Evolutionary conservation across 2,113 vertebrate species (phyloP), one percentile per base, ranked within the genome.

Genomic region (Pomatorhinus ruficollis): DNA sequence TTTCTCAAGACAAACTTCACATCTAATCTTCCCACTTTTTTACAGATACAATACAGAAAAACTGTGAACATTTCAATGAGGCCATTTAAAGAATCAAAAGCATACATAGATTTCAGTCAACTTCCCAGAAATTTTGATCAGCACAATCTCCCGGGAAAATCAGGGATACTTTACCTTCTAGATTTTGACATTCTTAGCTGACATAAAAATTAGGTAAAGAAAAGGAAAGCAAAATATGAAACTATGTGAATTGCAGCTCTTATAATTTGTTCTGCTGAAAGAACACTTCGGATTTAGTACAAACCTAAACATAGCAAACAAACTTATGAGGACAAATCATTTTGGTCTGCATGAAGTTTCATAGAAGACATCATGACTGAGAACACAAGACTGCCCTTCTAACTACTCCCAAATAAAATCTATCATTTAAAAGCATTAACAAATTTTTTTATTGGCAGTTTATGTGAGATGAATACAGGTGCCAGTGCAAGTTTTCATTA

Each of bases 71-170:
- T 74, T 87, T 91, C 44, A 89, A 64, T n/a, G 37, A 72, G 49
- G 40, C 64, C 93, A 84, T 76, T 96, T 91, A 79, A 90, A 84
- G 83, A 81, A 84, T 35, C 49, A 45, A 92, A 94, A 83, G 30
- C 64, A 83, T 71, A 64, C 24, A 81, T 60, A 65, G 15, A 37
- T 88, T 88, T 93, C 83, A 84, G 49, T 42, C n/a, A 87, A 4
- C 57, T 92, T 92, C 57, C 28, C 40, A 89, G 74, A 90, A 94
- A 84, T 0, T 1, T 1, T 92, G 49, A 85, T 77, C 45, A 76
- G n/a, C 25, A 65, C 31, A 81, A 52, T 68, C 30, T 68, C 21
- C 39, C 15, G 61, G 44, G 39, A 94, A 93, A 86, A 78, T 40
- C 31, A 70, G 7, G 31, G 31, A 39, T 74, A 70, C 22, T 82